Evolutionary conservation across 1,140 invertebrate genomes (phyloP).

Genomic region (Apocrypta bakeri): DNA sequence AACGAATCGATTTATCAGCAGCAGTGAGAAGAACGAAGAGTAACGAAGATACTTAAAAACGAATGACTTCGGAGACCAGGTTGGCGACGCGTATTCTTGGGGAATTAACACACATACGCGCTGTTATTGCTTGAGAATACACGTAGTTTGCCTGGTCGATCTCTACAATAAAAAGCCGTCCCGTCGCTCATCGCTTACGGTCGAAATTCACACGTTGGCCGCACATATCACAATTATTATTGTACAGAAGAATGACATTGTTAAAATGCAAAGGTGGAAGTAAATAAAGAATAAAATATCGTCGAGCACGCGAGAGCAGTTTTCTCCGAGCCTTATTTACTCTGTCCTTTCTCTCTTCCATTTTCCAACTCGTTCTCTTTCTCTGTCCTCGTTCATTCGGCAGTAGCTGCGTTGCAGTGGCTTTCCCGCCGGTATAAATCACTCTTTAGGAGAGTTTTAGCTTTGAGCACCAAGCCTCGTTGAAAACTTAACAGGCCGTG

Average conservation of each 20-base stretch:
- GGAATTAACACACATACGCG: conserved; percentile 94
- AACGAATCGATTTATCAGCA: too few species aligned
- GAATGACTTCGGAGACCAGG: conserved; percentile 68
- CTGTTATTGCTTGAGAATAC: conserved; percentile 99
- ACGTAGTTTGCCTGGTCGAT: conserved; percentile 83
- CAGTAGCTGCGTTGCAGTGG: conserved; percentile 11
- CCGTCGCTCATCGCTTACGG: background rate
- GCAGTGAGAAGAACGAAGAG: too few species aligned
- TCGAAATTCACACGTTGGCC: too few species aligned
- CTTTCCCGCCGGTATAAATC: conserved; percentile 55
- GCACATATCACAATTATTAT: too few species aligned
- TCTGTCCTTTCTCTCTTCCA: conserved; percentile 4
- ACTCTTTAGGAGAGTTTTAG: conserved; percentile 58
- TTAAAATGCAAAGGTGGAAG: background rate
- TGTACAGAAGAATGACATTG: background rate
- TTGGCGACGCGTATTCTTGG: conserved; percentile 96
- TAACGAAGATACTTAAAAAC: too few species aligned
- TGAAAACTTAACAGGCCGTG: conserved; percentile 64
- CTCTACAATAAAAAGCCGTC: conserved; percentile 53
- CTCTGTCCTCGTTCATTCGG: background rate
- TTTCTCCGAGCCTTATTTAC: background rate
- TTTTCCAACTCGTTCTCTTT: background rate
- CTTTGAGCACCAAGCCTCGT: conserved; percentile 54
- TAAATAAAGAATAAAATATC: background rate
- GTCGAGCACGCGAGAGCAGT: background rate